Conservation (phyloP, 2,113 vertebrate species). For the Poeciliopsis retropinna region DNA sequence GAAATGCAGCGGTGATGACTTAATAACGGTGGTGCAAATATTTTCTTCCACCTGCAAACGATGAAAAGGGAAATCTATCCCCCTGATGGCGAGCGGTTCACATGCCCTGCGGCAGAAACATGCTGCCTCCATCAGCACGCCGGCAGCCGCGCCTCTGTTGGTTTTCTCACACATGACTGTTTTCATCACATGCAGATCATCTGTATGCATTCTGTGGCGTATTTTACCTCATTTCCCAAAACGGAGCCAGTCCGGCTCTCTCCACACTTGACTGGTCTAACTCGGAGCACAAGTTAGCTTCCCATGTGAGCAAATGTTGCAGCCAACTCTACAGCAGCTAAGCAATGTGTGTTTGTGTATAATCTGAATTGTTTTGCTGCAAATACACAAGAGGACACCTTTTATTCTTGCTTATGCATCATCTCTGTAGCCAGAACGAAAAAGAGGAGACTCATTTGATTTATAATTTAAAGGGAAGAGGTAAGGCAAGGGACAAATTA, state of each 20-base stretch:
- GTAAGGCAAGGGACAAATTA: neutral
- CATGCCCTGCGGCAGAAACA: neutral
- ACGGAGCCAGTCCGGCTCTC: neutral
- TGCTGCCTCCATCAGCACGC: neutral
- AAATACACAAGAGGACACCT: neutral
- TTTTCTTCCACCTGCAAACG: neutral
- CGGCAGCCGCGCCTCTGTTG: neutral
- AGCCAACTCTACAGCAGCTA: neutral
- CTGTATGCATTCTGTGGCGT: neutral
- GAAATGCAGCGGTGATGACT: neutral
- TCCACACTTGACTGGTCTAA: neutral
- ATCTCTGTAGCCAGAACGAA: neutral
- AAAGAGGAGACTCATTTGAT: neutral
- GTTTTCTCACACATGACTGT: neutral
- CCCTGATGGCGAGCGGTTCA: neutral
- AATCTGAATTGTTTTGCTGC: neutral
- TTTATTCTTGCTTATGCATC: neutral
- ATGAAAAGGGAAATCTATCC: neutral
- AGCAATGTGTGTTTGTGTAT: neutral
- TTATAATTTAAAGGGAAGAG: neutral
- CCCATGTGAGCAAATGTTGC: neutral
- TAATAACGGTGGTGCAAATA: neutral
- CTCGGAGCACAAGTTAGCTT: neutral
- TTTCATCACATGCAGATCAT: neutral
- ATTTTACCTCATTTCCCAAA: neutral